phyloP scores from a whole-genome alignment of 1,140 invertebrate species.

The Polyergus mexicanus region DNA sequence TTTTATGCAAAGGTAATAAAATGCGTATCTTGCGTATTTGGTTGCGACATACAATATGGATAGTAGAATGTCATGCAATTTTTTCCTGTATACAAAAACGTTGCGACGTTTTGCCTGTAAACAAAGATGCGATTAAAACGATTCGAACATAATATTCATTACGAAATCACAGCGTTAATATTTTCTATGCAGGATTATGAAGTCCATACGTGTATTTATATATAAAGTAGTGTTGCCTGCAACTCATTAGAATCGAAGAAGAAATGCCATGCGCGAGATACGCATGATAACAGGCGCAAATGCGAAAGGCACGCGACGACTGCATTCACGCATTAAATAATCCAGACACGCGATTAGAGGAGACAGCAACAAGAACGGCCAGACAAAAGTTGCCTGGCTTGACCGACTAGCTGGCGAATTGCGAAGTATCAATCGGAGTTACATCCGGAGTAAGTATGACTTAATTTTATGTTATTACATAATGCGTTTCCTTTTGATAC shows the following conservation, averaged over 20 bases:
- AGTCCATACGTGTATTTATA: no score
- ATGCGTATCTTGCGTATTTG: no score
- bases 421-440: background rate
- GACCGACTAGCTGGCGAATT: background rate
- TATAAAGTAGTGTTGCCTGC: no score
- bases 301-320: background rate
- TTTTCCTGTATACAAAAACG: no score
- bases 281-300: background rate
- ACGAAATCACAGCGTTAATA: no score
- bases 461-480: background rate
- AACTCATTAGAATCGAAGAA: background rate
- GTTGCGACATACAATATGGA: no score
- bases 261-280: background rate
- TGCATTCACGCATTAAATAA: slow-evolving; percentile 9
- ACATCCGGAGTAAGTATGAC: no score
- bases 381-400: background rate
- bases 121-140: background rate
- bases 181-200: background rate
- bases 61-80: no score
- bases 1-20: no score
- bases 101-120: no score
- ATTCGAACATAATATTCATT: background rate
- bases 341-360: slow-evolving; percentile 1
- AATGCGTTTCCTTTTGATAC: background rate
- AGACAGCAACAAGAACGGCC: background rate